Evolutionary conservation across 2,113 vertebrate species (phyloP).

Genomic region (Eurystomus gularis): DNA sequence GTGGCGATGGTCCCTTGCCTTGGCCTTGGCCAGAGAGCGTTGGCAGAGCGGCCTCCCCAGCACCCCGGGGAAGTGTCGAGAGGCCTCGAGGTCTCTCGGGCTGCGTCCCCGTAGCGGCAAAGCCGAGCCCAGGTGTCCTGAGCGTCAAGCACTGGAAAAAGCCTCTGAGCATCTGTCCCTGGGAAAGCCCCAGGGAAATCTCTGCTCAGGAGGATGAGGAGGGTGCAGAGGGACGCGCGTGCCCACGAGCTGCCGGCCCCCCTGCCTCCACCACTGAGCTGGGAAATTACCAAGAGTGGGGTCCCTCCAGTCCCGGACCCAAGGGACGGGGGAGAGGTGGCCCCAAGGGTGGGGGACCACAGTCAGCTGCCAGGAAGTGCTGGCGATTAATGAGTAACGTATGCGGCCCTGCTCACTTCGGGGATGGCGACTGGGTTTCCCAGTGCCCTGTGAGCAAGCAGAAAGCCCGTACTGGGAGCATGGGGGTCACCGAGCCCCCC

Average conservation of each 20-base stretch:
- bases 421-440: neutral
- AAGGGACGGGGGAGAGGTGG: rapidly evolving
- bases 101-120: rapidly evolving
- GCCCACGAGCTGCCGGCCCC: neutral
- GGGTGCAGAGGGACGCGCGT: rapidly evolving
- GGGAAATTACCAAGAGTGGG: neutral
- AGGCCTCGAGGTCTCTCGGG: rapidly evolving
- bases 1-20: rapidly evolving
- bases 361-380: neutral
- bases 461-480: rapidly evolving
- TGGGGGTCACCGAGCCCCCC: neutral
- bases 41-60: neutral
- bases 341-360: neutral
- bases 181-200: neutral
- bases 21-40: rapidly evolving
- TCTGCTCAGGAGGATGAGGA: neutral
- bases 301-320: rapidly evolving
- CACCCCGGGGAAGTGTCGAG: rapidly evolving
- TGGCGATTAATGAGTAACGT: neutral
- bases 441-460: neutral
- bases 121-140: neutral
- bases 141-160: neutral
- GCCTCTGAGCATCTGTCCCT: neutral
- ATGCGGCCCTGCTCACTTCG: rapidly evolving
- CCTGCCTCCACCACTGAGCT: neutral